Base-by-base conservation (phyloP, 2,888 invertebrate species). In the Drosophila anomalata region DNA sequence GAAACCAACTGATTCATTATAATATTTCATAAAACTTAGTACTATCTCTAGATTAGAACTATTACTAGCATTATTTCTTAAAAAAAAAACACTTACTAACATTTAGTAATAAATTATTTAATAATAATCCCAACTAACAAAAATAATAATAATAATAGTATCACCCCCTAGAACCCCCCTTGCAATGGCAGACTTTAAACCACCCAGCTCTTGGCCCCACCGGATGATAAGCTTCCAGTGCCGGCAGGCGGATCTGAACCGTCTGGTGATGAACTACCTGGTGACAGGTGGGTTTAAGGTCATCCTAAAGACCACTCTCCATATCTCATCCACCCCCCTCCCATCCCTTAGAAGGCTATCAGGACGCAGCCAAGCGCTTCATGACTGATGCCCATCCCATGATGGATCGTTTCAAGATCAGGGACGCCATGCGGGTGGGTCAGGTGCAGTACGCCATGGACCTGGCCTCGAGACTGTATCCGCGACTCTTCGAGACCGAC, bases 361-460 rank as follows among this genome's bases (percentile, higher is more conserved):
- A 77, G 42, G 73, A 79, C n/a, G 60, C 80, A 3, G 70, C 75
- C 2, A 61, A 75, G 14, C 53, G 51, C 2, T 86, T 79, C 12
- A 67, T 68, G 22, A 41, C 42, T 0, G 66, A 76, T 31, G 79
- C 87, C 0, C 48, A 47, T 1, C 48, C 48, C 2, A 24, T 50
- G 0, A 65, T 61, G 12, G 71, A 86, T 57, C 65, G 70, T 2
- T 22, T 55, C 22, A 65, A 62, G 6, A 52, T 80, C 20, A 50
- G 60, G n/a, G 61, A 71, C 14, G 87, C 84, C 2, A 52, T 88
- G 33, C 63, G 72, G 0, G 60, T 63, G 11, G 75, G 71, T 0
- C 77, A 83, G 6, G 48, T 82, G 1, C 70, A 83, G 24, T 79
- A 83, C 29, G 82, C 82, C 42, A 66, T 86, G 41, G 75, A 86